Evolutionary conservation across 2,888 invertebrate species (phyloP), one percentile per base, ranked within the genome.

Genomic region (Hydraecia micacea): DNA sequence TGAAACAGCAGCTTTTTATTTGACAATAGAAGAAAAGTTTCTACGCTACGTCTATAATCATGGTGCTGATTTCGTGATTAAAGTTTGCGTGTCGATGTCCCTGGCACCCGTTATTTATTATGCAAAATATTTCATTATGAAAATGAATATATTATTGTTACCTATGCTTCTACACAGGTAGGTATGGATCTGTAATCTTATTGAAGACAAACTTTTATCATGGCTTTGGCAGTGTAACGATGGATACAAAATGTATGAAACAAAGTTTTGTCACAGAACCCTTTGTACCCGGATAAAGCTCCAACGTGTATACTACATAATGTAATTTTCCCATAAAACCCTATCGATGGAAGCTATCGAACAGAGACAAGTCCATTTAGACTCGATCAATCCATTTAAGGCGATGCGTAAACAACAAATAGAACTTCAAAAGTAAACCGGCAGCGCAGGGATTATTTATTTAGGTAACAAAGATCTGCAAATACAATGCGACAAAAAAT

Each of bases 301-400:
- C 9, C 63, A 70, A 21, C 46, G 66, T 73, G 60, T 73, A 73
- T 73, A 71, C 70, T 67, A 67, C 39, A 49, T 84, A 83, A 88
- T 79, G 90, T 89, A 92, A 93, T 93, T 89, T 88, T 58, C 25
- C 60, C 77, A 52, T 74, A 74, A 66, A 82, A 86, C 75, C 73
- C 81, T 72, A 83, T 84, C 79, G 60, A 73, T 70, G 67, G 39
- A 62, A 75, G 77, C 77, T 79, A 75, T 71, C 42, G 55, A 75
- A 81, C 73, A 69, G 72, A 86, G 69, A 66, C 75, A 85, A 83
- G 68, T 81, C 79, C 46, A 85, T 85, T 86, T 80, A 67, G 76
- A 73, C 73, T 78, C 67, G 39, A 36, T 58, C 55, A 77, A 81
- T 77, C 75, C 80, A 62, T 81, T 84, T 86, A 77, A 77, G 52